Evolutionary conservation across 2,113 vertebrate species (phyloP), one percentile per base, ranked within the genome.

Genomic region (Saguinus imperator): DNA sequence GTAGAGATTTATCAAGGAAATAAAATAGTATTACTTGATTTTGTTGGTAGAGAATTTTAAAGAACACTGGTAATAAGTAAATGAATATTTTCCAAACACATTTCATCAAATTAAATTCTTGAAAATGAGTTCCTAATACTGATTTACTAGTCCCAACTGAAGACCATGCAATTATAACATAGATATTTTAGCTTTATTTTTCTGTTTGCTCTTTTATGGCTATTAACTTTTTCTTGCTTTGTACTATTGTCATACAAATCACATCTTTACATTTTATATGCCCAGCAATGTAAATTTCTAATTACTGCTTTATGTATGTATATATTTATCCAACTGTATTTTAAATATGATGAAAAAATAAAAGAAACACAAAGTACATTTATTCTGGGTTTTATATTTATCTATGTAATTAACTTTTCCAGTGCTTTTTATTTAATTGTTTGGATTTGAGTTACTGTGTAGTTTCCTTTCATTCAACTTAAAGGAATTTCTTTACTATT

Each of bases 281-380:
- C 6, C 40, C 32, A 77, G 77, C n/a, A 76, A 61, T 27, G 35
- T 6, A 83, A 8, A 70, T 43, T 91, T 83, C 48, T 92, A 77
- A 89, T 76, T 81, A 92, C 32, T 75, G 23, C 45, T 88, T 66
- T 18, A 82, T 75, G 5, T 79, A 40, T 52, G 25, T n/a, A 43
- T 57, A 29, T 57, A 37, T 14, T 76, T 68, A 84, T 52, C 45
- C n/a, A 50, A 70, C 32, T 45, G 5, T 50, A 61, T 50, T 94
- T 83, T 87, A 82, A 87, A 87, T 87, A 23, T 86, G 50, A 25
- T 87, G 43, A 88, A 89, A 16, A 85, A 83, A 87, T 70, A 40
- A 52, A 94, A 57, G 52, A 87, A 4, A 58, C 83, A 58, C 12
- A 70, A 88, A 79, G 37, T 32, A 88, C 8, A 43, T 75, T 81